phyloP scores from a whole-genome alignment of 2,113 vertebrate genomes.

The Accipiter virgatus region DNA sequence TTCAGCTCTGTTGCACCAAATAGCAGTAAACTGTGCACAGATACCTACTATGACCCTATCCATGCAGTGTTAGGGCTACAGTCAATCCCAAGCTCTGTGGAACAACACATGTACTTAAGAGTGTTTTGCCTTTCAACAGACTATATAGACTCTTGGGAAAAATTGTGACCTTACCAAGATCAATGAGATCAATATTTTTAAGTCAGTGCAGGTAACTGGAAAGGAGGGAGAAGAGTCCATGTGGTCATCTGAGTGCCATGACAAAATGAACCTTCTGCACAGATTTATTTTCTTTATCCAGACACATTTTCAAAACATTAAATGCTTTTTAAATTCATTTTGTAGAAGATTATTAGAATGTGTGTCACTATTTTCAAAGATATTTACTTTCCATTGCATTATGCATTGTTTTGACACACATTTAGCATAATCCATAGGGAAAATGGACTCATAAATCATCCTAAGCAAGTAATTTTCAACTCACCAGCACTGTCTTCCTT shows the following conservation, averaged over 20 bases:
- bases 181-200: neutral
- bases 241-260: neutral
- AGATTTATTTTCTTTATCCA: neutral
- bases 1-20: neutral
- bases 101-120: neutral
- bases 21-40: neutral
- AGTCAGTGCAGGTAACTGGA: neutral
- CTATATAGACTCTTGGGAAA: neutral
- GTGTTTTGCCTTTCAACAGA: neutral
- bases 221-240: rapidly evolving
- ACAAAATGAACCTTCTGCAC: neutral
- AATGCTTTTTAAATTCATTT: neutral
- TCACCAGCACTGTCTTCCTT: neutral
- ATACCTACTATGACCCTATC: neutral
- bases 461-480: neutral
- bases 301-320: neutral
- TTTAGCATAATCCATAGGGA: neutral
- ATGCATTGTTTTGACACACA: neutral
- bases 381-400: neutral
- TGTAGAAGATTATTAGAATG: neutral
- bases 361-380: neutral
- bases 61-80: neutral
- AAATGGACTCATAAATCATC: neutral
- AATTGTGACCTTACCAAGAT: neutral
- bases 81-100: neutral